Conservation (phyloP, 2,797 vertebrate genomes). For the Bryconaethiops microstoma region DNA sequence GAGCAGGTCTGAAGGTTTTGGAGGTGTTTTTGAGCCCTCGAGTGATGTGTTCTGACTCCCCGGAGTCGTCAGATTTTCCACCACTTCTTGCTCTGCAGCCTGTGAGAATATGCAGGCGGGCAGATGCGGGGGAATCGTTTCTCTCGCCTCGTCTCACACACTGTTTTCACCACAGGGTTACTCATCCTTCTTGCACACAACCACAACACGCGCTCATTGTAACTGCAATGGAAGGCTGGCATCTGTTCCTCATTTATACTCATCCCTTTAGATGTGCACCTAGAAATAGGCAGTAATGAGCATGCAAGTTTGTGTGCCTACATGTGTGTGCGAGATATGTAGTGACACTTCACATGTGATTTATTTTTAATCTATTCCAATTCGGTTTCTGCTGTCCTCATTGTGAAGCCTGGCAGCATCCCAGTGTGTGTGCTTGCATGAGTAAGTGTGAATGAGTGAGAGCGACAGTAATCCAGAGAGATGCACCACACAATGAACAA, state of each 20-base stretch:
- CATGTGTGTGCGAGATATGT: not conserved
- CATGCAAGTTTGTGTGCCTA: slow-evolving; percentile 10
- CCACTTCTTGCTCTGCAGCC: slow-evolving; percentile 23
- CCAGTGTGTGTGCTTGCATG: slow-evolving; percentile 5
- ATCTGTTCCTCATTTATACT: slow-evolving; percentile 12
- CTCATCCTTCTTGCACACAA: slow-evolving; percentile 13
- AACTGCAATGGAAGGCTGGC: not conserved
- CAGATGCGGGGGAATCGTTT: slow-evolving; percentile 43
- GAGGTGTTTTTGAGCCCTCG: slow-evolving; percentile 18
- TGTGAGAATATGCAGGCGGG: slow-evolving; percentile 38
- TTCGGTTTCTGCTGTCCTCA: slow-evolving; percentile 14
- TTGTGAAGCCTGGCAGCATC: not conserved
- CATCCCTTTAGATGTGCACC: not conserved
- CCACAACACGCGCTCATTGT: slow-evolving; percentile 3
- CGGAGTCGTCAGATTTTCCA: not conserved
- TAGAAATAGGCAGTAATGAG: slow-evolving; percentile 18
- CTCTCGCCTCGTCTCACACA: slow-evolving; percentile 30
- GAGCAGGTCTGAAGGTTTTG: slow-evolving; percentile 1
- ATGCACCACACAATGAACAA: not conserved
- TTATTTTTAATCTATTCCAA: not conserved
- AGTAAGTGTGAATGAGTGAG: not conserved
- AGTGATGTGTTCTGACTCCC: not conserved
- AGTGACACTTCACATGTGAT: not conserved
- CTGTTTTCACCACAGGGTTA: slow-evolving; percentile 38
- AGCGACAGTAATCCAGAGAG: not conserved